These are phyloP conservation scores for Trissonchulus sp. DNA, from an alignment of 2,888 invertebrate genomes.

Conservation along the genomic window DNA sequence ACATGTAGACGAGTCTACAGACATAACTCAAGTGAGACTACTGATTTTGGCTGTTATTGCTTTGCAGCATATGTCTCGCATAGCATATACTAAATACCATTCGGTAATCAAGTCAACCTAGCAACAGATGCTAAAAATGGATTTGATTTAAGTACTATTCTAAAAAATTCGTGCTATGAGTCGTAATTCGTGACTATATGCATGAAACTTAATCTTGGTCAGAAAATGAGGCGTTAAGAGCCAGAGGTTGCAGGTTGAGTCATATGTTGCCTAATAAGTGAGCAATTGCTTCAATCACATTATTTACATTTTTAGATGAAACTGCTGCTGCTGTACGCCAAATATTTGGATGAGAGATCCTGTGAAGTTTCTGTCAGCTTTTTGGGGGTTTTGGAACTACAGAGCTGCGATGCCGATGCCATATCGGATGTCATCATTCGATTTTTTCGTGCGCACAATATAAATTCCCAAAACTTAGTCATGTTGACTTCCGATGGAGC, in stretches of 20 bases:
- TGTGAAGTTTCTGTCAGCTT: neutral
- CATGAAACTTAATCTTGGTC: too few relatives aligned
- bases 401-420: neutral
- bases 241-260: too few relatives aligned
- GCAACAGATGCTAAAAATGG: too few relatives aligned
- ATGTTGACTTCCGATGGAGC: conserved; percentile 19
- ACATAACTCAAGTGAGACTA: conserved; percentile 1
- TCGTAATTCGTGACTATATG: too few relatives aligned
- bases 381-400: neutral
- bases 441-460: neutral
- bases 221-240: too few relatives aligned
- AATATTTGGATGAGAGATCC: conserved; percentile 14
- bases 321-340: conserved; percentile 1
- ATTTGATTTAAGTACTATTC: too few relatives aligned
- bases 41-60: neutral
- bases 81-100: too few relatives aligned
- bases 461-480: neutral
- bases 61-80: neutral
- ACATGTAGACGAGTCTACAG: conserved; percentile 10
- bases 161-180: too few relatives aligned
- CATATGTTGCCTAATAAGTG: too few relatives aligned
- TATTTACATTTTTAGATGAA: too few relatives aligned
- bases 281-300: too few relatives aligned
- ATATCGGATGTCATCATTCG: neutral
- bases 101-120: too few relatives aligned